A percentile compares a stretch with the other conserved stretches of the same genome.
These are phyloP conservation scores for Habroteleia sp. DNA, from an alignment of 2,888 invertebrate genomes.

Conservation along the genomic window DNA sequence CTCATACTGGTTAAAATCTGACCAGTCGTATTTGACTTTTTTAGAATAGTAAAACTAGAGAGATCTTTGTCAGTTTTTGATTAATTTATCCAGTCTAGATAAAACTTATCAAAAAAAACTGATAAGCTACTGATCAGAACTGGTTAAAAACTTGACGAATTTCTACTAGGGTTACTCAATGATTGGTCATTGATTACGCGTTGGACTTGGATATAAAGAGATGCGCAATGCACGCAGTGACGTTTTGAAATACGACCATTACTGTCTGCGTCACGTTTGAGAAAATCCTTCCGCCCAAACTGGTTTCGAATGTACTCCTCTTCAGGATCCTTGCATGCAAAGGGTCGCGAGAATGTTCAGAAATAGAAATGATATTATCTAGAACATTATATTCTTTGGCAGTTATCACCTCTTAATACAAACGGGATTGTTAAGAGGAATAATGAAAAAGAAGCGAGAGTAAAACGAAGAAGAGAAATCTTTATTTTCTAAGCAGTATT, in stretches of 20 bases:
- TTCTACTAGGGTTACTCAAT: too few relatives aligned
- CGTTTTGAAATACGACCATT: constrained; percentile 57
- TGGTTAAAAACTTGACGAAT: too few relatives aligned
- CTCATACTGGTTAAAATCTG: too few relatives aligned
- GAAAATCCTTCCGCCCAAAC: constrained; percentile 58
- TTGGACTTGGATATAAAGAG: constrained; percentile 37
- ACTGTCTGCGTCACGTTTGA: constrained; percentile 60
- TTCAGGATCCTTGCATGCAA: constrained; percentile 42
- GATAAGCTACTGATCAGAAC: too few relatives aligned
- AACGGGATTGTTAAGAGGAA: constrained; percentile 39
- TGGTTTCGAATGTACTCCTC: constrained; percentile 55
- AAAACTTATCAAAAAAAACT: too few relatives aligned
- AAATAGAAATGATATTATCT: constrained; percentile 60
- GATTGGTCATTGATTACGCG: constrained; percentile 51
- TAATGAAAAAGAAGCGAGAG: not conserved
- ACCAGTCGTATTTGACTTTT: too few relatives aligned
- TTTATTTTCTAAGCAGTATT: constrained; percentile 50
- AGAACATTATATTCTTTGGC: constrained; percentile 50
- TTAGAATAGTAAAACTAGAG: too few relatives aligned
- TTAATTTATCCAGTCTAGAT: too few relatives aligned
- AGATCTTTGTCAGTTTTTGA: too few relatives aligned
- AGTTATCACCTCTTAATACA: constrained; percentile 51
- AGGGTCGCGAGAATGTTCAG: constrained; percentile 44
- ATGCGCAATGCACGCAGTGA: constrained; percentile 32
- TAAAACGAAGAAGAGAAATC: constrained; percentile 34